Conservation (phyloP, 2,113 vertebrate genomes). For the Etia nguti region DNA sequence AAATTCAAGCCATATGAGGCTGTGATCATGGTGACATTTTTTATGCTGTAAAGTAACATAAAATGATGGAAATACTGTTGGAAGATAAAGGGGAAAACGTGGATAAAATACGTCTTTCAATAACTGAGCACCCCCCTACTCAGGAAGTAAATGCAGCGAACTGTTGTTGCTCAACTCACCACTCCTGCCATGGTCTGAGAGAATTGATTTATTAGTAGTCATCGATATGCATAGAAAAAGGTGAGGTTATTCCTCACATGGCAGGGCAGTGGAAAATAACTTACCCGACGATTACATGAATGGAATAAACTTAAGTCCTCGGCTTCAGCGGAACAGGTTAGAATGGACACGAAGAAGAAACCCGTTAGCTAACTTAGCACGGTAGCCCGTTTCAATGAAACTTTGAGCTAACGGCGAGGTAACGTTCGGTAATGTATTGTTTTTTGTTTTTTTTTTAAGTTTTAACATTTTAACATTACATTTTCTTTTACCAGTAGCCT, state of each 20-base stretch:
- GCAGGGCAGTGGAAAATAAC: slow-evolving; percentile 29
- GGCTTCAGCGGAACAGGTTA: slow-evolving; percentile 46
- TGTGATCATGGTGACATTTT: not conserved
- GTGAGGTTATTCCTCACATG: slow-evolving; percentile 43
- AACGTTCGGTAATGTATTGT: not conserved
- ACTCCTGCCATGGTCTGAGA: not conserved
- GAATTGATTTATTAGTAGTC: not conserved
- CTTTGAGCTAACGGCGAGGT: not conserved
- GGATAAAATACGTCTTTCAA: rapidly evolving
- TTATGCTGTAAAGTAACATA: not conserved
- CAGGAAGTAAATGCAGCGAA: not conserved
- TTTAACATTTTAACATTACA: not conserved
- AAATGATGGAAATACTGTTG: not conserved
- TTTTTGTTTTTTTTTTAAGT: not conserved
- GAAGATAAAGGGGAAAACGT: not conserved
- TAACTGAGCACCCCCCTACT: not conserved
- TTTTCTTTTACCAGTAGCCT: not conserved
- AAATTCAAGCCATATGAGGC: not conserved
- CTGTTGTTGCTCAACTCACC: slow-evolving; percentile 18
- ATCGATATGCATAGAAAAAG: slow-evolving; percentile 24
- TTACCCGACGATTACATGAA: slow-evolving; percentile 23
- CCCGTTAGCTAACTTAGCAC: slow-evolving; percentile 17
- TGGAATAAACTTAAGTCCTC: slow-evolving; percentile 10
- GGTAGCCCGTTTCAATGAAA: slow-evolving; percentile 26
- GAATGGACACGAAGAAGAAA: not conserved